Percentiles rank a stretch among this genome's conserved stretches.
Evolutionary conservation across 1,140 invertebrate species (phyloP).

Genomic region (Apocrypta bakeri): DNA sequence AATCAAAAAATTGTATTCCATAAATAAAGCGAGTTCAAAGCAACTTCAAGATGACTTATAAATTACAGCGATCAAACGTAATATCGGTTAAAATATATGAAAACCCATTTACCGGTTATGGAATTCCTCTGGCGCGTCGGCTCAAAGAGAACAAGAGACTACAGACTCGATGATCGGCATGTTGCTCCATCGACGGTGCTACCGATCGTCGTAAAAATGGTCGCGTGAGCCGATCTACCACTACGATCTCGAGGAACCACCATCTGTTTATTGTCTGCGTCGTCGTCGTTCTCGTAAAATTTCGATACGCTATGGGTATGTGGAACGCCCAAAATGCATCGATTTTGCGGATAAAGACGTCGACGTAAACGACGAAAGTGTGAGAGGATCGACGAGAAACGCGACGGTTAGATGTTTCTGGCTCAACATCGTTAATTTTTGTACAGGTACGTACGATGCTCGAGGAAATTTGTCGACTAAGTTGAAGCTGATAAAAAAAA

Average conservation of each 20-base stretch:
- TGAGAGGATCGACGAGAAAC: neutral
- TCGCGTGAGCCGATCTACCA: neutral
- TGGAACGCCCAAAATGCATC: neutral
- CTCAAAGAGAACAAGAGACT: conserved; percentile 62
- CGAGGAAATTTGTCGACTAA: neutral
- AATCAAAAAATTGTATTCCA: conserved; percentile 46
- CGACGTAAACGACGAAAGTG: conserved; percentile 46
- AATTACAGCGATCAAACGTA: too few species aligned
- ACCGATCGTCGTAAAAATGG: neutral
- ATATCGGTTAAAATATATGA: too few species aligned
- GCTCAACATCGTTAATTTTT: neutral
- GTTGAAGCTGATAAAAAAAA: neutral
- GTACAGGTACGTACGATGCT: neutral
- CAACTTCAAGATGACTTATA: too few species aligned
- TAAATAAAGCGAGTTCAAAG: too few species aligned
- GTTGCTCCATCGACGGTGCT: neutral
- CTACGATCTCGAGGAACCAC: neutral
- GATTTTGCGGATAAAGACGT: neutral
- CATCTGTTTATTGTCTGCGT: neutral
- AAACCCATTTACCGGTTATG: conserved; percentile 67
- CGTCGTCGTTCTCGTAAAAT: neutral
- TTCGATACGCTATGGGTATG: neutral
- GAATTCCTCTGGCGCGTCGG: conserved; percentile 61
- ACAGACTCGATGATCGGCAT: conserved; percentile 2
- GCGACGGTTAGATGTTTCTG: neutral